phyloP scores from a whole-genome alignment of 2,888 invertebrate species.

The Microdon myrmicae region DNA sequence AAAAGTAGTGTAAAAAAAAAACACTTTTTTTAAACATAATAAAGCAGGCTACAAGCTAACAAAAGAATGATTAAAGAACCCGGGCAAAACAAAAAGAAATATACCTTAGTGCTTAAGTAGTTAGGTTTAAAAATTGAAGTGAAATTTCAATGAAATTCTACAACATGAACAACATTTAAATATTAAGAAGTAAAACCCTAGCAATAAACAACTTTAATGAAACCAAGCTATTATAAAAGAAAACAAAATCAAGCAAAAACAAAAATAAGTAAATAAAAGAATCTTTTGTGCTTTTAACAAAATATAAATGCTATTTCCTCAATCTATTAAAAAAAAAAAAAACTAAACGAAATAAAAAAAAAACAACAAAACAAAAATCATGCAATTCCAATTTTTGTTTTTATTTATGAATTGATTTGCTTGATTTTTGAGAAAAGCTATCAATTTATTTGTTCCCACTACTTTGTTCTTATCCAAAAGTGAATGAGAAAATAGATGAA shows the following conservation, averaged over 20 bases:
- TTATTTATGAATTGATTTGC: conserved; percentile 48
- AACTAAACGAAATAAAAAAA: conserved; percentile 40
- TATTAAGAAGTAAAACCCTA: conserved; percentile 31
- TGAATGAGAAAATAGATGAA: conserved; percentile 44
- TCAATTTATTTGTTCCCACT: conserved; percentile 44
- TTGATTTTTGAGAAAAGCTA: conserved; percentile 50
- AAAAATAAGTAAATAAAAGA: conserved; percentile 39
- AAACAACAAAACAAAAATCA: conserved; percentile 50
- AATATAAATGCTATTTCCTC: conserved; percentile 56
- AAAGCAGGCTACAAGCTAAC: conserved; percentile 36
- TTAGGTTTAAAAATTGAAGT: conserved; percentile 54
- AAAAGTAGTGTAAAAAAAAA: conserved; percentile 25
- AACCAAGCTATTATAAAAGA: conserved; percentile 33
- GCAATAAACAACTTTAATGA: conserved; percentile 7
- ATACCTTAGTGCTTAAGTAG: conserved; percentile 49
- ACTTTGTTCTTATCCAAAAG: conserved; percentile 43
- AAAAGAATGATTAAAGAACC: conserved; percentile 34
- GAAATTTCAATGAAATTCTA: conserved; percentile 52
- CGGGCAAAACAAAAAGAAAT: conserved; percentile 20
- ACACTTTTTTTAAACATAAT: not conserved
- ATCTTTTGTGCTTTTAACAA: conserved; percentile 49
- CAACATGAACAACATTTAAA: conserved; percentile 38
- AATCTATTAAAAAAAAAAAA: conserved; percentile 48
- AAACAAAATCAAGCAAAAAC: conserved; percentile 53
- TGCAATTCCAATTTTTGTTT: conserved; percentile 13